Base-by-base conservation (phyloP, 2,797 vertebrate species). In the Micromesistius poutassou region DNA sequence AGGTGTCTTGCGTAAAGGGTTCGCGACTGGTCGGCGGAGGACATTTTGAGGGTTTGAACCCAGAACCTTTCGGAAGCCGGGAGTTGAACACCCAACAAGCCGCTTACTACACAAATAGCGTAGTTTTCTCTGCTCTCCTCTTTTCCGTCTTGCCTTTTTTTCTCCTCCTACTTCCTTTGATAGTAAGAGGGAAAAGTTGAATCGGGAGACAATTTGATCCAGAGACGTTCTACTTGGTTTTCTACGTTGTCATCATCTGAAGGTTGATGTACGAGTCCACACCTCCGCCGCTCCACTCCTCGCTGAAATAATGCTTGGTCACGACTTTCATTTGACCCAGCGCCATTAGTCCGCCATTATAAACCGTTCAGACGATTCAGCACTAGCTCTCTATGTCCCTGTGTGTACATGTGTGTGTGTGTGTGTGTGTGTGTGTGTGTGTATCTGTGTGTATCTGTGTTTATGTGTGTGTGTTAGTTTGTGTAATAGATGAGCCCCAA, bases 381-480 rank as follows among this genome's bases (percentile, higher is more conserved):
- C 50, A 62, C 22, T 62, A 1, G 50, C 46, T 62, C 50, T 62
- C 50, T 62, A 22, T 25, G 50, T 62, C 50, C 50, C 14, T 50
- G 5, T n/a, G 50, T 62, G 50, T 62, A 5, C 22, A 0, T n/a
- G 50, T 25, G 50, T 25, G 5, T 7, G 50, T n/a, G 50, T 62
- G 50, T 62, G 50, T 62, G 50, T 62, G 50, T 55, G 50, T 50
- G 46, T 50, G 46, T 50, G 46, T 50, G 46, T 50, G 46, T 50
- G 46, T 42, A 36, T 36, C 6, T 38, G 36, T 40, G 38, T 40
- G 38, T 8, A n/a, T n/a, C n/a, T n/a, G n/a, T n/a, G n/a, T n/a
- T n/a, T n/a, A n/a, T n/a, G 38, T 40, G 38, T 40, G 38, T 3
- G 38, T 40, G 38, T 40, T 8, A 4, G 38, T 40, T 33, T 33